Base-by-base conservation (phyloP, 2,888 invertebrate species). In the Callosobruchus maculatus region DNA sequence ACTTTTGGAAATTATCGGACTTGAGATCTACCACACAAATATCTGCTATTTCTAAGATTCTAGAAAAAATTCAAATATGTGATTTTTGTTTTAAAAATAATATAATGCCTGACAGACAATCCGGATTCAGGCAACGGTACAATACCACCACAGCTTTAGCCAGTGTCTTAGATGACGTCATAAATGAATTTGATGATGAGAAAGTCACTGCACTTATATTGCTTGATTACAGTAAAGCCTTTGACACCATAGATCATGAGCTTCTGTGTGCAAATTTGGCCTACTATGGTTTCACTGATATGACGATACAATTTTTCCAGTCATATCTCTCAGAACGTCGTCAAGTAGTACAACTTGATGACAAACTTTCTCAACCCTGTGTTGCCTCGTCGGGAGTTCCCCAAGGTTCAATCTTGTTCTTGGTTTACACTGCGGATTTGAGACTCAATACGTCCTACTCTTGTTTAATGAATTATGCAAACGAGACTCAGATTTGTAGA, bases 361-460 rank as follows among this genome's bases (percentile, higher is more conserved):
- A 22, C 21, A 9, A n/a, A 22, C 20, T n/a, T 0, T 70, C 66
- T 13, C 1, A 20, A 0, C 22, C 21, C 18, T 20, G 66, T 22
- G 7, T 22, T 21, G 21, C 70, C 2, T 20, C 22, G 0, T 73
- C 73, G 2, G 70, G 73, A 5, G 73, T 73, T 21, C 70, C 73
- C 0, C 73, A 73, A 22, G 73, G 73, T 20, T 73, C 73, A 20
- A 26, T 73, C 2, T 30, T 73, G 3, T 70, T 73, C 67, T 22
- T 73, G 13, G 31, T 73, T 18, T 73, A 73, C 20, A 73, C 70
- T 2, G n/a, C 70, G 0, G 73, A 73, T 49, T 70, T 73, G n/a
- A n/a, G n/a, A n/a, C n/a, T n/a, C n/a, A n/a, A 13, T 70, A 21
- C 22, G 9, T 20, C 22, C 2, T 18, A 49, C n/a, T 31, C 66